phyloP scores from a whole-genome alignment of 2,888 invertebrate species.

The Mamestra brassicae region DNA sequence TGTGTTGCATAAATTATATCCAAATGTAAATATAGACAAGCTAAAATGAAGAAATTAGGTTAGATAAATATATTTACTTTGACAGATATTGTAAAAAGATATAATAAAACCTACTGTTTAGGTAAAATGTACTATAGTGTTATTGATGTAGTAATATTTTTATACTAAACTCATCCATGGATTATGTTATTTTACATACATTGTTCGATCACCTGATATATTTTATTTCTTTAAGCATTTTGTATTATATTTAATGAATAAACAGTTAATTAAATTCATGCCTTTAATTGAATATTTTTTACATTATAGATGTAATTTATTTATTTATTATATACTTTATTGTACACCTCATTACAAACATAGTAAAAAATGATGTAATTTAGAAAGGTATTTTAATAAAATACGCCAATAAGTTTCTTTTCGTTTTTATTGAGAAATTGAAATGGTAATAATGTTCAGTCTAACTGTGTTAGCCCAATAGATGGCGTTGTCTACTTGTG shows the following conservation, averaged over 20 bases:
- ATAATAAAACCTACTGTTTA: conserved; percentile 59
- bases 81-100: conserved; percentile 56
- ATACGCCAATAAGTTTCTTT: no score
- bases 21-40: conserved; percentile 56
- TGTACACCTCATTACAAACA: no score
- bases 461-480: background rate
- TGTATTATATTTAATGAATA: conserved; percentile 67
- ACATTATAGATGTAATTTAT: no score
- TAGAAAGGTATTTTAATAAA: no score
- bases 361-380: no score
- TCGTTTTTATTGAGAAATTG: no score
- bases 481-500: background rate
- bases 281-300: background rate
- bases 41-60: conserved; percentile 36
- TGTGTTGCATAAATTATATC: conserved; percentile 36
- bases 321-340: no score
- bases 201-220: conserved; percentile 52
- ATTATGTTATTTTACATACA: conserved; percentile 57
- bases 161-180: conserved; percentile 70
- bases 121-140: conserved; percentile 64
- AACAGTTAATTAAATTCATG: conserved; percentile 58
- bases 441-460: no score
- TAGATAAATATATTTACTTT: conserved; percentile 48
- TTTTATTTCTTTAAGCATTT: conserved; percentile 57
- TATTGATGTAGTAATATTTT: conserved; percentile 74